phyloP scores from a whole-genome alignment of 2,113 vertebrate species.

The Corvus cornix region DNA sequence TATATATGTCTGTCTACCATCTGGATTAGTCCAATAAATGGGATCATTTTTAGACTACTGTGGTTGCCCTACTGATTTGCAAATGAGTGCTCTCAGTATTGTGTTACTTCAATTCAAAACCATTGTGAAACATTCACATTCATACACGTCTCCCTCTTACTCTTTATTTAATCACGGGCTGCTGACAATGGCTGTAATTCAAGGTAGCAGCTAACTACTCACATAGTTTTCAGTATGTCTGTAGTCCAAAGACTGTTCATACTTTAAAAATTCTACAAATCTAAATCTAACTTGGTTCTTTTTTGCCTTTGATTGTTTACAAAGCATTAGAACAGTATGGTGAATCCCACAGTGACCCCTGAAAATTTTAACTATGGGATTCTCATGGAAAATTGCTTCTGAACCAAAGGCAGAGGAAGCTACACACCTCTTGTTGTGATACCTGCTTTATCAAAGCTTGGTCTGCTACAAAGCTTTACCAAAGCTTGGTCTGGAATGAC shows the following conservation, averaged over 20 bases:
- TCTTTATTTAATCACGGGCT: neutral
- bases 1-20: neutral
- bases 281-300: neutral
- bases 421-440: neutral
- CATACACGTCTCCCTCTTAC: neutral
- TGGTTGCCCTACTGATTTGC: neutral
- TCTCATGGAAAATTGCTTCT: neutral
- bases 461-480: neutral
- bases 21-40: neutral
- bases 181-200: slow-evolving; percentile 15
- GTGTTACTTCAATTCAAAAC: neutral
- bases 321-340: neutral
- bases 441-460: neutral
- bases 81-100: neutral
- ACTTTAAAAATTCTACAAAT: neutral
- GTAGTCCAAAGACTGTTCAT: neutral
- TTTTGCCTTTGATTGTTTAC: neutral
- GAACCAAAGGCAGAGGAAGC: neutral
- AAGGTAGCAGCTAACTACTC: neutral
- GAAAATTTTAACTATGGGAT: neutral
- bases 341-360: neutral
- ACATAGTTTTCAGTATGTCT: neutral
- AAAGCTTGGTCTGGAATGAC: neutral
- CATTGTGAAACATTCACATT: neutral
- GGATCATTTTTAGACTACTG: neutral